Percentiles rank a stretch among this genome's conserved stretches.
phyloP scores from a whole-genome alignment of 2,797 vertebrate species.

The Falco biarmicus region DNA sequence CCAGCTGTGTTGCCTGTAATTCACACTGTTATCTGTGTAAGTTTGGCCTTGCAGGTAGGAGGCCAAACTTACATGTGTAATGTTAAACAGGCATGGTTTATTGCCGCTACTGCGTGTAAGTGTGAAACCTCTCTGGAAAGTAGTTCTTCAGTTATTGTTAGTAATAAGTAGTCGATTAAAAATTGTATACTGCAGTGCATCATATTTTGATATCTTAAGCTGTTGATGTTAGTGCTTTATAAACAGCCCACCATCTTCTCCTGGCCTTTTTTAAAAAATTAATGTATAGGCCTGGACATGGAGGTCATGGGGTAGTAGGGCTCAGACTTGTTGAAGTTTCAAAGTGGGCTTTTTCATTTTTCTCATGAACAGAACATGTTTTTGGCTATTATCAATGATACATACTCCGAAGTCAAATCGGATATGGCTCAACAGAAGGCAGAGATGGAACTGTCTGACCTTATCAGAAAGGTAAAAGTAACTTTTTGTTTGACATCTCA shows the following conservation, averaged over 20 bases:
- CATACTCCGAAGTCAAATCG: slow-evolving; percentile 95
- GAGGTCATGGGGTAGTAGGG: neutral
- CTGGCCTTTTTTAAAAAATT: neutral
- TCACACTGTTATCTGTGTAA: neutral
- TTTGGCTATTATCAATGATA: slow-evolving; percentile 97
- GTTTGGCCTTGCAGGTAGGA: neutral
- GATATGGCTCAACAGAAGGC: slow-evolving; percentile 96
- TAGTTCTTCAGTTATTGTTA: neutral
- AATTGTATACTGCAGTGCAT: neutral
- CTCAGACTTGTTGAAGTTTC: neutral
- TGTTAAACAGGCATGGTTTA: neutral
- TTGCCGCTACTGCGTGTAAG: neutral
- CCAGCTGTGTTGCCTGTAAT: neutral
- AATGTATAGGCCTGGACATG: neutral
- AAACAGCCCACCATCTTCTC: neutral
- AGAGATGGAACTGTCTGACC: slow-evolving; percentile 96
- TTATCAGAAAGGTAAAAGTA: slow-evolving; percentile 91
- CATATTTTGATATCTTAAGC: neutral
- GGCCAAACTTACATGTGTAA: neutral
- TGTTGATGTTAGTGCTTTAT: neutral
- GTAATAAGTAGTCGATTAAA: neutral
- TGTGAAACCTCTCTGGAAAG: neutral
- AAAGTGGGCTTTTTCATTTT: neutral
- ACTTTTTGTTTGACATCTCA: neutral
- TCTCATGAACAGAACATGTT: slow-evolving; percentile 91